Base-by-base conservation (phyloP, 1,140 invertebrate genomes). In the Apis dorsata region DNA sequence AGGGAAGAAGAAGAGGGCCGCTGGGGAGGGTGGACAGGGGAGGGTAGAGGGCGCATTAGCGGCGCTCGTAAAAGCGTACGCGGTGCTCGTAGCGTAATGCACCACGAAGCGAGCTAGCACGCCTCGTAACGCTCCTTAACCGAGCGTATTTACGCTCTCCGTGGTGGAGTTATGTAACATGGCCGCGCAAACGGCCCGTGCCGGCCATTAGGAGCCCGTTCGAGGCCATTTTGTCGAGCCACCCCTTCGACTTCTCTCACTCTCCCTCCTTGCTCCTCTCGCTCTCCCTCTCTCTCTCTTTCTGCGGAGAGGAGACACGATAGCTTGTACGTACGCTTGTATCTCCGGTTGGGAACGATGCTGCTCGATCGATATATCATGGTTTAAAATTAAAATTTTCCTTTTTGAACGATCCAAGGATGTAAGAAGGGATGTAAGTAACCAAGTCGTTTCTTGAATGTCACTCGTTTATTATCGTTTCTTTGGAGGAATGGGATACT, bases 161-260 rank as follows among this genome's bases (percentile, higher is more conserved):
- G 24, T 53, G 28, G 51, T 51, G 53, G 73, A 82, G 65, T 82
- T 82, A 82, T 82, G 80, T 82, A 82, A 82, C 74, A 82, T 82
- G 80, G 80, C 80, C 65, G 80, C 80, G 74, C 65, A 82, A 82
- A 82, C 80, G 74, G 80, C 80, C 80, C 73, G 80, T 82, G 80
- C 80, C 74, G 74, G 80, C 80, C 80, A 82, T 82, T 82, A 82
- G 74, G 80, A 77, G 80, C 74, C 73, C 65, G 80, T 82, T 82
- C 49, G 80, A 62, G 57, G 80, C 80, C 80, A 82, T 82, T 82
- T 82, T 82, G 80, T 82, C 74, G 65, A 77, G 80, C 80, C 74
- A 77, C 73, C 80, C 80, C 19, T 76, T 49, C 73, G 12, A 34
- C 62, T 59, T 59, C n/a, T 55, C 51, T 75, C 44, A 62, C n/a